Evolutionary conservation across 2,888 invertebrate genomes (phyloP).

Genomic region (Lepidocyrtoides sp.): DNA sequence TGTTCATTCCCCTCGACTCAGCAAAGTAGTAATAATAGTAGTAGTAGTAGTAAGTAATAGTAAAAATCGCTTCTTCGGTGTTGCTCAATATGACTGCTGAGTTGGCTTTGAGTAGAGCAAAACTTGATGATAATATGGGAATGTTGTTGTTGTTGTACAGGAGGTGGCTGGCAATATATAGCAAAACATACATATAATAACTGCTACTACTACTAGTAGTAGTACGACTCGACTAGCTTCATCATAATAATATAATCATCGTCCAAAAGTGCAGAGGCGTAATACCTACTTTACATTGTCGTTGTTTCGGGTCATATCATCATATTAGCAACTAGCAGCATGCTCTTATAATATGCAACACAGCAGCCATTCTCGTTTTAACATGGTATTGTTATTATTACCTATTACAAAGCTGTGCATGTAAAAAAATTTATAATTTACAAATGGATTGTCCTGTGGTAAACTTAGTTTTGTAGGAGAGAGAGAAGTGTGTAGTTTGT

Average conservation of each 20-base stretch:
- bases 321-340: not conserved
- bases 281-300: slow-evolving; percentile 51
- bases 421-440: slow-evolving; percentile 13
- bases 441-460: slow-evolving; percentile 11
- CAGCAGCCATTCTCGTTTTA: not conserved
- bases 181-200: not conserved
- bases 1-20: not conserved
- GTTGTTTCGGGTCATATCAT: not conserved
- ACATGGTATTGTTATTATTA: not conserved
- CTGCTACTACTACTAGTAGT: too few species aligned
- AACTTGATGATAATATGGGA: not conserved
- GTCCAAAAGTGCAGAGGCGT: not conserved
- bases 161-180: not conserved
- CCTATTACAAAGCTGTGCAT: not conserved
- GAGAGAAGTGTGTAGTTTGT: not conserved
- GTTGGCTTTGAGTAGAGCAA: not conserved
- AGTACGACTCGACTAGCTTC: too few species aligned
- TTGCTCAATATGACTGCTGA: not conserved
- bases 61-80: not conserved
- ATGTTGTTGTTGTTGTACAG: not conserved
- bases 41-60: not conserved
- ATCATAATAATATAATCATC: too few species aligned
- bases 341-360: not conserved
- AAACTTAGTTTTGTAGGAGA: not conserved
- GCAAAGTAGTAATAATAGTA: not conserved